These are phyloP conservation scores for Mobula birostris DNA, from an alignment of 2,113 vertebrate species.

Conservation along the genomic window DNA sequence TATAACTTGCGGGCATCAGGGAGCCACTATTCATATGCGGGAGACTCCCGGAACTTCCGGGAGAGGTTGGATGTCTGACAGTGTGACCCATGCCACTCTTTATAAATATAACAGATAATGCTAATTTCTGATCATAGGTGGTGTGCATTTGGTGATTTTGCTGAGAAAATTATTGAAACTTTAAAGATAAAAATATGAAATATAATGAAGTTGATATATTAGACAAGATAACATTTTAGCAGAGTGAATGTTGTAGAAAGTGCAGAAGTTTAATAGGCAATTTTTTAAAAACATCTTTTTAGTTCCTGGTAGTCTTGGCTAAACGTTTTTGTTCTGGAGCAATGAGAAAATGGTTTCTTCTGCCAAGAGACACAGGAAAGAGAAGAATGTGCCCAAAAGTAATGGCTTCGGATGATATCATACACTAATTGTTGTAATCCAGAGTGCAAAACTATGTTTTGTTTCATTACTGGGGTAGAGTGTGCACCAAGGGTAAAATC, in stretches of 20 bases:
- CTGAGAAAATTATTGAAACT: background rate
- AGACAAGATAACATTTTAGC: background rate
- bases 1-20: too few relatives aligned
- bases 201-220: background rate
- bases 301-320: background rate
- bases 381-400: background rate
- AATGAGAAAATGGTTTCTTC: conserved; percentile 28
- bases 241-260: background rate
- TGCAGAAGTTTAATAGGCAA: background rate
- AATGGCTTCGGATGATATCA: background rate
- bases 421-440: background rate
- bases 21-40: too few relatives aligned
- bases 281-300: background rate
- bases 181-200: background rate
- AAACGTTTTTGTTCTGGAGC: background rate
- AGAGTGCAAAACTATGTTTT: background rate
- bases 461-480: background rate
- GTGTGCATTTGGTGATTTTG: background rate
- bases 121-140: background rate
- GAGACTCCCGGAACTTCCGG: too few relatives aligned
- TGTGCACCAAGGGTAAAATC: background rate
- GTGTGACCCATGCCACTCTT: background rate
- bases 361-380: conserved; percentile 23
- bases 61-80: background rate
- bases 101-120: background rate